A percentile compares a stretch with the other conserved stretches of the same genome.
Evolutionary conservation across 2,888 invertebrate species (phyloP).

Genomic region (Acanthosoma haemorrhoidale): DNA sequence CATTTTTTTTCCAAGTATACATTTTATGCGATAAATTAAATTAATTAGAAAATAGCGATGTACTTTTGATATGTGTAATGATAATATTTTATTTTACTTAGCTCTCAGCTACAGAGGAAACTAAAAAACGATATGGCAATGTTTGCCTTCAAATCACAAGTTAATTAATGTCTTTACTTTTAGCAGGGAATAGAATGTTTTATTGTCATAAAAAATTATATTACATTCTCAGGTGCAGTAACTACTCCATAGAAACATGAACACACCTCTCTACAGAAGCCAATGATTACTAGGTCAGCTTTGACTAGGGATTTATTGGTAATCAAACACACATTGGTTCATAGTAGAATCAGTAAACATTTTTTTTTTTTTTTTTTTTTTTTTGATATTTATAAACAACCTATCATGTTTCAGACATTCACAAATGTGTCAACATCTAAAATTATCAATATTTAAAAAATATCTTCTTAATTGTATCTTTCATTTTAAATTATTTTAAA

Average conservation of each 20-base stretch:
- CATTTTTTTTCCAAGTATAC: no score
- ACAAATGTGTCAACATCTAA: not conserved
- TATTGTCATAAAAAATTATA: constrained; percentile 28
- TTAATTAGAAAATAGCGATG: not conserved
- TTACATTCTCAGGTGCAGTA: constrained; percentile 10
- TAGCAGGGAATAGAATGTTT: constrained; percentile 16
- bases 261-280: constrained; percentile 23
- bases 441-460: constrained; percentile 21
- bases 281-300: constrained; percentile 17
- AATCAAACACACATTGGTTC: constrained; percentile 27
- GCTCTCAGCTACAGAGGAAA: constrained; percentile 5
- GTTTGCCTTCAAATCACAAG: constrained; percentile 7
- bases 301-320: constrained; percentile 22
- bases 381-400: constrained; percentile 15
- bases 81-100: not conserved
- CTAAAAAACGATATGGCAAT: not conserved
- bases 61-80: constrained; percentile 24
- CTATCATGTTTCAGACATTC: constrained; percentile 7
- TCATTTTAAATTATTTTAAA: not conserved
- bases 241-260: constrained; percentile 12
- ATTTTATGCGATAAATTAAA: not conserved
- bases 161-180: constrained; percentile 16
- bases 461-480: constrained; percentile 16
- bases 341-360: not conserved
- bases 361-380: not conserved